Evolutionary conservation across 2,888 invertebrate genomes (phyloP).

Genomic region (Lycaena phlaeas): DNA sequence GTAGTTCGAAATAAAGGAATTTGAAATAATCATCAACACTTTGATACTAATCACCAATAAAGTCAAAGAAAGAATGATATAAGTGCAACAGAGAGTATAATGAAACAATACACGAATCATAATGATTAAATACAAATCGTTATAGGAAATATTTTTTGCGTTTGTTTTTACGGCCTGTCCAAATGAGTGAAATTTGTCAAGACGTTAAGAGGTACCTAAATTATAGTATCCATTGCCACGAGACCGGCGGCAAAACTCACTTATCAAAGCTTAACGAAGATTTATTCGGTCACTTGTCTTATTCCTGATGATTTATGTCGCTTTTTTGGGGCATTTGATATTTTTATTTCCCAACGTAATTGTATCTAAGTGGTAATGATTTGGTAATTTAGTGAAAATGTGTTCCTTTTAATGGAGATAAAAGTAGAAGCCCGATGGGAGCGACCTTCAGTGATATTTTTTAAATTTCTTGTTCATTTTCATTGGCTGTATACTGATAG

Average conservation of each 20-base stretch:
- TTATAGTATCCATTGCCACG: constrained; percentile 27
- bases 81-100: no score
- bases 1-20: no score
- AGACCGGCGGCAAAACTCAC: constrained; percentile 27
- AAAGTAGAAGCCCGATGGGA: no score
- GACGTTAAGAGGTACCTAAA: constrained; percentile 26
- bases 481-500: no score
- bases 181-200: constrained; percentile 32
- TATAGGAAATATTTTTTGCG: no score
- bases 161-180: constrained; percentile 9
- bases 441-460: no score
- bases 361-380: not conserved
- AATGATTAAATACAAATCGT: no score
- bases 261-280: constrained; percentile 36
- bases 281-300: constrained; percentile 31
- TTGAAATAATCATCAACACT: no score
- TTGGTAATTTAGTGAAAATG: not conserved
- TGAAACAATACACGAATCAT: no score
- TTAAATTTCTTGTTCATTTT: no score
- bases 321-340: constrained; percentile 14
- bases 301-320: constrained; percentile 28
- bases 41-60: no score
- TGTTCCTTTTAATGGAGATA: not conserved
- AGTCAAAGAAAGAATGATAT: no score
- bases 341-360: constrained; percentile 3